Percentiles rank a stretch among this genome's conserved stretches.
Conservation (phyloP, 2,888 invertebrate species). For the Tortricodes alternella region DNA sequence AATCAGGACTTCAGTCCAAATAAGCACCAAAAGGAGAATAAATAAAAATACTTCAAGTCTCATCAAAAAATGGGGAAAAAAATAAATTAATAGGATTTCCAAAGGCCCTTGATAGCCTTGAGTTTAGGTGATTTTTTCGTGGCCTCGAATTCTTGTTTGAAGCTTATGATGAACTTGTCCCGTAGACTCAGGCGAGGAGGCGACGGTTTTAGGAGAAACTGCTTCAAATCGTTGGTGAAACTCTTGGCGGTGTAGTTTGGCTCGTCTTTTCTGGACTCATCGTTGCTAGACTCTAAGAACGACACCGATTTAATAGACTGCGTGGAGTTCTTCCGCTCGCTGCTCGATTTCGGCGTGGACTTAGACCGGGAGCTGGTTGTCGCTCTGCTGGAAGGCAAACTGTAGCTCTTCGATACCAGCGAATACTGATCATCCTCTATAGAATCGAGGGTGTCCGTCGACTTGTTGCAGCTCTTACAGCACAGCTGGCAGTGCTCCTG, state of each 20-base stretch:
- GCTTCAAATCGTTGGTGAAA: slow-evolving; percentile 78
- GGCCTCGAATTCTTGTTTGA: slow-evolving; percentile 75
- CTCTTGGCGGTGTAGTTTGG: slow-evolving; percentile 79
- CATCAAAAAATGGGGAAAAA: slow-evolving; percentile 32
- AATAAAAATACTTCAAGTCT: slow-evolving; percentile 17
- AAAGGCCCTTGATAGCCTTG: slow-evolving; percentile 76
- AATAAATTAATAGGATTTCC: slow-evolving; percentile 72
- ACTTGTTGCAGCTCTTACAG: slow-evolving; percentile 65
- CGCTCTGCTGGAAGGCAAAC: slow-evolving; percentile 48
- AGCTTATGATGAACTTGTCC: slow-evolving; percentile 75
- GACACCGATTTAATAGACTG: slow-evolving; percentile 78
- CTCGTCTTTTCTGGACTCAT: slow-evolving; percentile 68
- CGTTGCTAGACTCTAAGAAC: slow-evolving; percentile 72
- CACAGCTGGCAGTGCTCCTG: slow-evolving; percentile 69
- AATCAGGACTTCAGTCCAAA: slow-evolving; percentile 27
- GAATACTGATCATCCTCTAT: slow-evolving; percentile 69
- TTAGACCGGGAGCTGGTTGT: slow-evolving; percentile 46
- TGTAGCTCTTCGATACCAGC: slow-evolving; percentile 65
- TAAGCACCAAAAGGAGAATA: slow-evolving; percentile 35
- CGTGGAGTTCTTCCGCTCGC: slow-evolving; percentile 69
- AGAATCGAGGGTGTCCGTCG: slow-evolving; percentile 70
- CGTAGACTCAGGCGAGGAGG: slow-evolving; percentile 71
- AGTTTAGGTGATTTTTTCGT: slow-evolving; percentile 75
- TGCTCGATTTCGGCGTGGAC: slow-evolving; percentile 46
- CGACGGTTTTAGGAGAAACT: slow-evolving; percentile 71